phyloP scores from a whole-genome alignment of 2,797 vertebrate species.

The Carcharodon carcharias region DNA sequence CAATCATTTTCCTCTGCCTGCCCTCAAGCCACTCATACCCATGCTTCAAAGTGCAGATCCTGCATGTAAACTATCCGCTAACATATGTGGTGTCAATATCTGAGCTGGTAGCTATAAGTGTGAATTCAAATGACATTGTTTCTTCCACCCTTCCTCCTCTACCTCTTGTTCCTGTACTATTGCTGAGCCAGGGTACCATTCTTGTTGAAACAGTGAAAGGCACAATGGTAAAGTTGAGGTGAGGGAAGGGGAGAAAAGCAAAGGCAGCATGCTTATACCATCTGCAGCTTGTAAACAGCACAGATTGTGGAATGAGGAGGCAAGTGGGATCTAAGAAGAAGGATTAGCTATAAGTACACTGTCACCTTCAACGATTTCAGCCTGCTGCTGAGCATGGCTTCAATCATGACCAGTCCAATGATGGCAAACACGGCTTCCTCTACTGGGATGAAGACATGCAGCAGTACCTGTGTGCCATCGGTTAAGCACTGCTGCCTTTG shows the following conservation, averaged over 20 bases:
- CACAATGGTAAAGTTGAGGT: background rate
- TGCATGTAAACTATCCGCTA: no score
- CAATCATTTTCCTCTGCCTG: no score
- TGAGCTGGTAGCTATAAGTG: background rate
- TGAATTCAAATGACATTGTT: background rate
- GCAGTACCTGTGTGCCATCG: no score
- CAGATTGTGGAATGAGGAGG: background rate
- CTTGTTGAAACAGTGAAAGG: background rate
- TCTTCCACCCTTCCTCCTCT: background rate
- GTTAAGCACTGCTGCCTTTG: background rate
- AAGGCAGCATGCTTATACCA: background rate
- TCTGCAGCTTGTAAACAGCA: background rate
- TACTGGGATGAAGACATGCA: background rate
- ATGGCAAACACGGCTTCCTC: background rate
- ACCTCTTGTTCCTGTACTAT: background rate
- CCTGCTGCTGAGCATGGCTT: background rate
- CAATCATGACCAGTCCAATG: background rate
- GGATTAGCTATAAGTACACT: background rate
- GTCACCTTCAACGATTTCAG: background rate
- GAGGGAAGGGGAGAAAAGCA: background rate
- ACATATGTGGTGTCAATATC: no score
- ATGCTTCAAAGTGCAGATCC: no score
- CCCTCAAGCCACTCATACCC: no score
- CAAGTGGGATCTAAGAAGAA: background rate
- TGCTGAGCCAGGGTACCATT: background rate